Base-by-base conservation (phyloP, 1,140 invertebrate species). In the Scaptomyza pallida region DNA sequence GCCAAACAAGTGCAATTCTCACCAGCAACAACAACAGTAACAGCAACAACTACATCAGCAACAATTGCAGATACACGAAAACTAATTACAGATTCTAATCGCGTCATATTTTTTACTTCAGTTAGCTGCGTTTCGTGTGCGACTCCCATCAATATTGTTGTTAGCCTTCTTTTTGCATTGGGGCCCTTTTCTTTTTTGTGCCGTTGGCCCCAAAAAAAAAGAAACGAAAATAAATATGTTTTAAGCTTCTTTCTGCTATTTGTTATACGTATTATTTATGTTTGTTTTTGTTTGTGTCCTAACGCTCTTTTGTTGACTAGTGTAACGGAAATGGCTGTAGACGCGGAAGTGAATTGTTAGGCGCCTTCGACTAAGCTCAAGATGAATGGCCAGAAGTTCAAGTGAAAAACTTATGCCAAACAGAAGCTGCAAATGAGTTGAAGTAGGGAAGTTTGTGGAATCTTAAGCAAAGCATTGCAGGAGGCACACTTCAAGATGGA, bases 11-110 rank as follows among this genome's bases (percentile, higher is more conserved):
- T 85, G 79, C 85, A 89, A 73, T 85, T 89, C 85, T 69, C 85
- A 80, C 60, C 69, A 37, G 62, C 50, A 64, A 41, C 23, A 63
- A 10, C 37, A 65, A 60, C 63, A 54, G 23, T 57, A 55, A 15
- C 61, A 61, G 16, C 59, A 55, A 15, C 61, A 61, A 16, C 59
- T 67, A 45, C 59, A 59, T 23, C 44, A 70, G 65, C 72, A 86
- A 88, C 85, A 89, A 89, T 85, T 89, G 76, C 76, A 85, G 85
- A 85, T 89, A 89, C 83, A 88, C 83, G 83, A 89, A 89, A 89
- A 89, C 86, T 89, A 89, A 89, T 89, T 89, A 89, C 77, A 89
- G 85, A 89, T 89, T 89, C 85, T 89, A 89, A 89, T 89, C 85
- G 86, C 80, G 85, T 89, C 88, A 86, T 85, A 89, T 74, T 72